Percentiles rank a stretch among this genome's conserved stretches.
Evolutionary conservation across 1,140 invertebrate genomes (phyloP).

Genomic region (Cepaea nemoralis): DNA sequence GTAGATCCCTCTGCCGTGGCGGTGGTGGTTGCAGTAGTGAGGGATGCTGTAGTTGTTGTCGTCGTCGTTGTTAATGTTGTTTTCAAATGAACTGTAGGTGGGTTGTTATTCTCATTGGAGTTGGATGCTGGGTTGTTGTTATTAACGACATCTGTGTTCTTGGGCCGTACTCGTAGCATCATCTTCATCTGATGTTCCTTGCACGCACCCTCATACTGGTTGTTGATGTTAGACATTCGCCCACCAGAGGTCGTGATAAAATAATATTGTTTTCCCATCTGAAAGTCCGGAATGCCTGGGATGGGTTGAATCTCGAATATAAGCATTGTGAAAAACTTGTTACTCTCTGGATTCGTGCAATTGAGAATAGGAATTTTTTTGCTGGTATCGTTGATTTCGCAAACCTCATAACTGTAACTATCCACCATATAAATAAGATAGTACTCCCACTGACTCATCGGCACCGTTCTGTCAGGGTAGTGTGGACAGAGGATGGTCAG

Average conservation of each 20-base stretch:
- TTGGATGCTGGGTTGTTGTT: too few relatives aligned
- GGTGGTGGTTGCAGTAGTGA: too few relatives aligned
- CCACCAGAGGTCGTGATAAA: constrained; percentile 43
- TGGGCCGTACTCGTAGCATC: constrained; percentile 31
- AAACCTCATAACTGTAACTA: constrained; percentile 40
- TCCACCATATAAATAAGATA: constrained; percentile 48
- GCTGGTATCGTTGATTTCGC: constrained; percentile 39
- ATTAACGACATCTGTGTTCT: not conserved
- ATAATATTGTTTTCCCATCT: constrained; percentile 29
- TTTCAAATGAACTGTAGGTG: too few relatives aligned
- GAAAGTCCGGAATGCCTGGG: constrained; percentile 46
- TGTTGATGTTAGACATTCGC: constrained; percentile 29
- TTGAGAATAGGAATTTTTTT: constrained; percentile 39
- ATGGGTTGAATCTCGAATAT: constrained; percentile 42
- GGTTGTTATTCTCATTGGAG: too few relatives aligned
- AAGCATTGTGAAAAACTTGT: constrained; percentile 33
- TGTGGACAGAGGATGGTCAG: constrained; percentile 42
- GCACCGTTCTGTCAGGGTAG: constrained; percentile 16
- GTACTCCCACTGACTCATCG: constrained; percentile 35
- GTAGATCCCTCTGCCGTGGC: too few relatives aligned
- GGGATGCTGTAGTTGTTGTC: too few relatives aligned
- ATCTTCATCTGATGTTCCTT: constrained; percentile 37
- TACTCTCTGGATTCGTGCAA: constrained; percentile 27
- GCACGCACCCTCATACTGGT: constrained; percentile 42
- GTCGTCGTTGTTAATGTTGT: too few relatives aligned